Percentiles rank a stretch among this genome's conserved stretches.
Conservation (phyloP, 37 sponge, comb jelly and placozoan genomes). For the Corticium candelabrum region DNA sequence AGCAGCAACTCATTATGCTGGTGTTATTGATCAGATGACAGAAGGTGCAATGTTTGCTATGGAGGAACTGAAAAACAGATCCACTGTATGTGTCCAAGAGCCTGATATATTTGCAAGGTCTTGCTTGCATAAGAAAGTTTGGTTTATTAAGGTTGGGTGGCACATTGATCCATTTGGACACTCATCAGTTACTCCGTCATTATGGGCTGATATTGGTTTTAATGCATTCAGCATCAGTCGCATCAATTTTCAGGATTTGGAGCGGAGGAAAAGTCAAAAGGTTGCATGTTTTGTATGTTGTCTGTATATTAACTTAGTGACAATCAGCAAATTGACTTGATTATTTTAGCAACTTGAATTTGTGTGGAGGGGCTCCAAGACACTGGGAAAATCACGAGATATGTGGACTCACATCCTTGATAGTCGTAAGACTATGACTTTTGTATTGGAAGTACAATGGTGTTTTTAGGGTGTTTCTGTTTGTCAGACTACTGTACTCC, state of each 20-base stretch:
- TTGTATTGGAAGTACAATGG: no score
- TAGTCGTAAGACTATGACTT: neutral
- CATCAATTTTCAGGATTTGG: neutral
- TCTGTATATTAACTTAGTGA: neutral
- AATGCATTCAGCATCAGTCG: conserved; percentile 6
- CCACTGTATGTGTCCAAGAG: neutral
- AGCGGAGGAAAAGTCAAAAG: neutral
- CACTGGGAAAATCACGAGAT: neutral
- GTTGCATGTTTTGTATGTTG: neutral
- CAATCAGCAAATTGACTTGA: no score
- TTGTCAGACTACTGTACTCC: conserved; percentile 2
- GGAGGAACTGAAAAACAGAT: neutral
- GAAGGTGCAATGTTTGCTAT: neutral
- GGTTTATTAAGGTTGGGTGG: neutral
- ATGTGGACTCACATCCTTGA: conserved; percentile 3
- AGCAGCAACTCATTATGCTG: neutral
- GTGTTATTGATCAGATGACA: conserved; percentile 6
- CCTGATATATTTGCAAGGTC: neutral
- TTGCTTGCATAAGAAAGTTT: no score
- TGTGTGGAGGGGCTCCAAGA: conserved; percentile 6
- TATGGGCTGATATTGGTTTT: conserved; percentile 10
- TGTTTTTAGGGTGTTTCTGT: no score
- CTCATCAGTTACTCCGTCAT: neutral
- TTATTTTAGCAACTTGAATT: neutral
- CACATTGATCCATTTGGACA: conserved; percentile 9